Base-by-base conservation (phyloP, 2,888 invertebrate genomes). In the Nymphalis urticae region DNA sequence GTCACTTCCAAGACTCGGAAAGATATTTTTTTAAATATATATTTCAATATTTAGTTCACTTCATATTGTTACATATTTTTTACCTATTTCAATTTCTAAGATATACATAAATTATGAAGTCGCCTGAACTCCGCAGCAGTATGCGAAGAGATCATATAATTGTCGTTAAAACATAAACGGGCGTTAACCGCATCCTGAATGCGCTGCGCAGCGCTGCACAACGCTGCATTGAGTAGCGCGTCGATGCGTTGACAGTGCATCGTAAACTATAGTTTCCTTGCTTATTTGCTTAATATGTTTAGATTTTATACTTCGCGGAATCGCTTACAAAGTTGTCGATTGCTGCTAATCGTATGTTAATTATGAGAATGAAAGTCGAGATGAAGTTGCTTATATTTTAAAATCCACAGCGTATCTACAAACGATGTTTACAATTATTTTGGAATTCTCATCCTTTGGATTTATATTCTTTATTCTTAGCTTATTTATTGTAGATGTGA, bases 131-230 rank as follows among this genome's bases (percentile, higher is more conserved):
- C 19, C 19, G 48, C 21, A 59, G 16, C 68, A 42, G 70, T 72
- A 62, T 73, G 72, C 72, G 21, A 32, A 62, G 53, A 32, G 54
- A 51, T 48, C 50, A 65, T 66, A 66, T 69, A 69, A 59, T 27
- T 66, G 62, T 68, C 72, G 72, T 69, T 70, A 71, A 69, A 71
- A 64, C 36, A 48, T 64, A 56, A 62, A 70, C 72, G 73, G 70
- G 69, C 77, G 73, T 70, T 75, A 75, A 81, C 82, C 80, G 75
- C 81, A 77, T 83, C 82, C 71, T 69, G 71, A 48, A 56, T 47
- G 50, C 79, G 78, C 71, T 68, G 32, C 54, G 17, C 68, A 73
- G 68, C 71, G 74, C 64, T 27, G 67, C 71, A 69, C 69, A 73
- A 70, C 71, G 74, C 64, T 27, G 66, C 74, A 75, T 73, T 73